Percentiles rank a stretch among this genome's conserved stretches.
Evolutionary conservation across 2,113 vertebrate genomes (phyloP).

Genomic region (Mus spicilegus): DNA sequence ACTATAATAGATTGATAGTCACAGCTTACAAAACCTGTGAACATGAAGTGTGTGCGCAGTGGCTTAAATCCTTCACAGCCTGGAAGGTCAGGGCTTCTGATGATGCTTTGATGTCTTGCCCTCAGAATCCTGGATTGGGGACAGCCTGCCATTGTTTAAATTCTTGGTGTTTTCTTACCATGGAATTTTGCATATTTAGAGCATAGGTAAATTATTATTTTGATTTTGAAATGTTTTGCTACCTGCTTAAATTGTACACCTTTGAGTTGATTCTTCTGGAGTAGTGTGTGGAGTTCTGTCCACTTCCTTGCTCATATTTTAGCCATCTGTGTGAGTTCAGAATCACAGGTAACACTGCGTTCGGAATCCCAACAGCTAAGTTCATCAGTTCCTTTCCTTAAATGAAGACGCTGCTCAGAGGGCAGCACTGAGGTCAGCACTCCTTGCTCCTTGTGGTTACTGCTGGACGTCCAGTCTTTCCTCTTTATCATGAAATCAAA

Average conservation of each 20-base stretch:
- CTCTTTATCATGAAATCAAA: neutral
- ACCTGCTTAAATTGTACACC: neutral
- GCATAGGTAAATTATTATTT: neutral
- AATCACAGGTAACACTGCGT: neutral
- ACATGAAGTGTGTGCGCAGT: neutral
- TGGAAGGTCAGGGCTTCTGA: too few relatives aligned
- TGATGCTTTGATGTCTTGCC: neutral
- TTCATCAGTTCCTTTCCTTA: neutral
- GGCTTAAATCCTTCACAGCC: neutral
- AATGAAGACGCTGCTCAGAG: neutral
- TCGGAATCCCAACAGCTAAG: neutral
- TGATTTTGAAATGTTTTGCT: neutral
- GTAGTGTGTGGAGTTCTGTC: neutral
- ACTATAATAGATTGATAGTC: neutral
- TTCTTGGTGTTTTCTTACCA: neutral
- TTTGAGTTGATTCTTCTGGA: constrained; percentile 18
- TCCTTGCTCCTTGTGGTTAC: neutral
- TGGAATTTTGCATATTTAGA: constrained; percentile 20
- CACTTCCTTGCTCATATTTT: neutral
- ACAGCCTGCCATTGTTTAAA: neutral
- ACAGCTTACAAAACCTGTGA: neutral
- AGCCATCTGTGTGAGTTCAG: neutral
- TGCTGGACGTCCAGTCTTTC: neutral
- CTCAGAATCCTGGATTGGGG: neutral
- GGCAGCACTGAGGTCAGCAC: neutral